These are phyloP conservation scores for Drosophila punjabiensis DNA, from an alignment of 1,140 invertebrate genomes.

Conservation along the genomic window DNA sequence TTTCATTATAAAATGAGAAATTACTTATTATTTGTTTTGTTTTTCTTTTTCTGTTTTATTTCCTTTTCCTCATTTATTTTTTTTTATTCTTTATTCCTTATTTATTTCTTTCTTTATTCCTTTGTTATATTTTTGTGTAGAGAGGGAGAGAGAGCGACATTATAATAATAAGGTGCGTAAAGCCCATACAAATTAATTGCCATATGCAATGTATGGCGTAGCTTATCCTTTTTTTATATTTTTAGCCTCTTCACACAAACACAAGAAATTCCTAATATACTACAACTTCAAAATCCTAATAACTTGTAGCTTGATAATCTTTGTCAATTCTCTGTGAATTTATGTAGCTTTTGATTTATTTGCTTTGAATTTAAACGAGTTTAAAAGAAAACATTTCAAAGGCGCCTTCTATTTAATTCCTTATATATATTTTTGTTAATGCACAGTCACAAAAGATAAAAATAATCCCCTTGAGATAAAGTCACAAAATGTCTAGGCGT, in stretches of 20 bases:
- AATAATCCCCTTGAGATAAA: constrained; percentile 20
- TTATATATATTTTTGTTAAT: not conserved
- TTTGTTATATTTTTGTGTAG: too few species aligned
- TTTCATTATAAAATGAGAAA: not conserved
- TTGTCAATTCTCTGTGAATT: not conserved
- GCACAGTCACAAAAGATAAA: not conserved
- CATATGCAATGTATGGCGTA: too few species aligned
- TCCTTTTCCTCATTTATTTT: not conserved
- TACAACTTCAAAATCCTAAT: too few species aligned
- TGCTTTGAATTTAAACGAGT: not conserved
- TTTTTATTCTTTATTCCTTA: not conserved
- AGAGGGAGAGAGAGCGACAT: not conserved
- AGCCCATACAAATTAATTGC: too few species aligned
- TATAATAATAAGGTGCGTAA: not conserved
- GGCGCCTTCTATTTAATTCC: not conserved
- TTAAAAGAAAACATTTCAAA: not conserved
- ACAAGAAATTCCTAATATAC: not conserved
- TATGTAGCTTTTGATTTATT: constrained; percentile 8
- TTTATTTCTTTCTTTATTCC: not conserved
- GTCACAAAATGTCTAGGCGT: constrained; percentile 24
- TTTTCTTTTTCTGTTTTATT: not conserved
- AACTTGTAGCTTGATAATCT: not conserved
- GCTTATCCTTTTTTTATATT: not conserved
- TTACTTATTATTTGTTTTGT: not conserved
- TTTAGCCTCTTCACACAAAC: not conserved